Percentiles rank a stretch among this genome's conserved stretches.
phyloP scores from a whole-genome alignment of 2,113 vertebrate genomes.

The Stictonetta naevosa region DNA sequence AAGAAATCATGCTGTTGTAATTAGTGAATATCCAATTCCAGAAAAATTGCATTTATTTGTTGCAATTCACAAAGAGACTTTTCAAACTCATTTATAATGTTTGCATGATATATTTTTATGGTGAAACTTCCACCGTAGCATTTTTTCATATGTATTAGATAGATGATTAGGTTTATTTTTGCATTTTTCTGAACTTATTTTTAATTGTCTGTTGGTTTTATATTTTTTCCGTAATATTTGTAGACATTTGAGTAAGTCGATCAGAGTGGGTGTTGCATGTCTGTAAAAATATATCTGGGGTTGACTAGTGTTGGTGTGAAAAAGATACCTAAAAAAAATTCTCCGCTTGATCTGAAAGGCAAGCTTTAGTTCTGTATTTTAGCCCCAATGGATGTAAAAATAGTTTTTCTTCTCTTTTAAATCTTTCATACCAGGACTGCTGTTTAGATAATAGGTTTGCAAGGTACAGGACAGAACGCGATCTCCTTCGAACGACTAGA shows the following conservation, averaged over 20 bases:
- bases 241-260: background rate
- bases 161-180: background rate
- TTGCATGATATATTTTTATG: background rate
- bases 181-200: background rate
- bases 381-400: background rate
- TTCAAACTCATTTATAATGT: background rate
- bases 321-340: background rate
- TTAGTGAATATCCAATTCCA: background rate
- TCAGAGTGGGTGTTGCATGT: background rate
- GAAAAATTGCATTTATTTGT: background rate
- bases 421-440: background rate
- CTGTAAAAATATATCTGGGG: background rate
- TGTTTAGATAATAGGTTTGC: background rate
- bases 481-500: background rate
- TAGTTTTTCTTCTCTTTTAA: background rate
- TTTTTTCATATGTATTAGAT: background rate
- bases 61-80: background rate
- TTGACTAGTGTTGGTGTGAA: background rate
- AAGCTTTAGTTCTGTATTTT: background rate
- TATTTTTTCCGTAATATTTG: background rate
- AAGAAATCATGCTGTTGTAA: background rate
- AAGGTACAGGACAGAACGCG: background rate
- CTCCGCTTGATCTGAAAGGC: background rate
- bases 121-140: background rate
- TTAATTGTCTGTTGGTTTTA: background rate